These are phyloP conservation scores for Cephus sareptanus DNA, from an alignment of 2,888 invertebrate species.

Conservation along the genomic window DNA sequence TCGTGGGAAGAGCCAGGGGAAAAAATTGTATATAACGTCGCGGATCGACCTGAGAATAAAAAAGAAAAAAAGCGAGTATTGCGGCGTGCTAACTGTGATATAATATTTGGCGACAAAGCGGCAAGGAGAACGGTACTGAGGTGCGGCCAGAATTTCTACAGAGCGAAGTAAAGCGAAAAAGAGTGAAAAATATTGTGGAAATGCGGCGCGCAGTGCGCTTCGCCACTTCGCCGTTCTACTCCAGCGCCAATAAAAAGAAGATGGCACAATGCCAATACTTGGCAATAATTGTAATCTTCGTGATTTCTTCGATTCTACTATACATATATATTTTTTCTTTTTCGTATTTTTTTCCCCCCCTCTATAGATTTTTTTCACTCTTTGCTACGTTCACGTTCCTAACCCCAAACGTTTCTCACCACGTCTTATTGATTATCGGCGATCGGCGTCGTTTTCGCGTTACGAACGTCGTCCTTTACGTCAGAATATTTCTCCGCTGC, in stretches of 20 bases:
- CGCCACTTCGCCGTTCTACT: neutral
- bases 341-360: too few relatives aligned
- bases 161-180: neutral
- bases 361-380: neutral
- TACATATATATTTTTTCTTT: too few relatives aligned
- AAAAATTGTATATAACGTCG: constrained; percentile 16
- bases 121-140: neutral
- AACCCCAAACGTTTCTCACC: too few relatives aligned
- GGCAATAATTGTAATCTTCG: constrained; percentile 4
- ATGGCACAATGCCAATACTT: constrained; percentile 2
- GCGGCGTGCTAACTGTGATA: constrained; percentile 21
- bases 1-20: neutral
- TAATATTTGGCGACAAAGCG: constrained; percentile 10
- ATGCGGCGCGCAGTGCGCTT: neutral
- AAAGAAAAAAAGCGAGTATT: neutral
- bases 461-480: too few relatives aligned
- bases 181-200: neutral
- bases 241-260: neutral
- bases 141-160: neutral
- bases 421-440: too few relatives aligned
- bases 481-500: too few relatives aligned
- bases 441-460: too few relatives aligned
- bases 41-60: neutral
- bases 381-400: neutral
- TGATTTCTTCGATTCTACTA: neutral